Percentiles rank a stretch among this genome's conserved stretches.
phyloP scores from a whole-genome alignment of 2,113 vertebrate genomes.

The Oncorhynchus tshawytscha region DNA sequence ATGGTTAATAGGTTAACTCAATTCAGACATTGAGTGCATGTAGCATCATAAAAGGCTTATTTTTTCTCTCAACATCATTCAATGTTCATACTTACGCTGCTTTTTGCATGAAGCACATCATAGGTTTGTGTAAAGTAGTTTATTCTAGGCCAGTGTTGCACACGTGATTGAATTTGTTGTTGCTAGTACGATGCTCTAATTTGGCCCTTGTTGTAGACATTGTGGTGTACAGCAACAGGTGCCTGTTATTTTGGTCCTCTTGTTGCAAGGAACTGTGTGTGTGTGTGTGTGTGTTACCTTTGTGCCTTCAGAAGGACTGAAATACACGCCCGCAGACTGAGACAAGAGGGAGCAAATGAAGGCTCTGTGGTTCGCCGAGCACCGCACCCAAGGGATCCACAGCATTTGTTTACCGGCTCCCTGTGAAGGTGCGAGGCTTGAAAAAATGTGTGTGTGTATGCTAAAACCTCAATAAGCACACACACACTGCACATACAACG shows the following conservation, averaged over 20 bases:
- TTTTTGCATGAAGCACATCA: conserved; percentile 11
- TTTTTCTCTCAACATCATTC: background rate
- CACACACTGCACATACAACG: conserved; percentile 28
- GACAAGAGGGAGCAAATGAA: conserved; percentile 56
- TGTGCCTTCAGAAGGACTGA: conserved; percentile 66
- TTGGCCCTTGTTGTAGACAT: conserved; percentile 69
- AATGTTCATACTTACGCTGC: conserved; percentile 5
- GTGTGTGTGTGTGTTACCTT: conserved; percentile 50
- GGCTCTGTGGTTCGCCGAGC: conserved; percentile 55
- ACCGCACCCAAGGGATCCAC: conserved; percentile 67
- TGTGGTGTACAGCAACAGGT: conserved; percentile 76
- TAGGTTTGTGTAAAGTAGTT: conserved; percentile 29
- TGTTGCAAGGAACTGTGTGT: conserved; percentile 50
- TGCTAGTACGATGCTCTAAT: conserved; percentile 72
- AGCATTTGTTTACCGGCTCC: conserved; percentile 71
- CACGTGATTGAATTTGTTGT: conserved; percentile 64
- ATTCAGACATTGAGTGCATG: background rate
- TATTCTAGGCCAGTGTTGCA: conserved; percentile 54
- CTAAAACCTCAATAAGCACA: conserved; percentile 36
- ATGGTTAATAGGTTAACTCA: background rate
- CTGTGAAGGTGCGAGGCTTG: conserved; percentile 61
- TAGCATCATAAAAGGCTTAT: background rate
- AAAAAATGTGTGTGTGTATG: conserved; percentile 6
- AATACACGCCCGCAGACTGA: conserved; percentile 67
- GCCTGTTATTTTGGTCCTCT: conserved; percentile 68